Base-by-base conservation (phyloP, 2,888 invertebrate species). In the Euclidia mi region DNA sequence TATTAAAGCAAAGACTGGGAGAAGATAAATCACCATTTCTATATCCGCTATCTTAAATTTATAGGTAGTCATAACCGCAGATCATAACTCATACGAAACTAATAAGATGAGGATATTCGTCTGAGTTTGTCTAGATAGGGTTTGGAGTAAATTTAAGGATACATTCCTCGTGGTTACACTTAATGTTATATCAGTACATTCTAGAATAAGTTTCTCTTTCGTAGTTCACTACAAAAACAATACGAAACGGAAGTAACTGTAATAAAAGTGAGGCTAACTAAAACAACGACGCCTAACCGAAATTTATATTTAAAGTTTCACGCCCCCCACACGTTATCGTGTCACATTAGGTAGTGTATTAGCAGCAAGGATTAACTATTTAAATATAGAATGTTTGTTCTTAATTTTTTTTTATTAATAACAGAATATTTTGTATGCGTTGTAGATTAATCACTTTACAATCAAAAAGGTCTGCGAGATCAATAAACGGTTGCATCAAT, bases 211-310 rank as follows among this genome's bases (percentile, higher is more conserved):
- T 41, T 28, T 9, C 1, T 14, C 0, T 9, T 12, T 6, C 20
- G 6, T 9, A 25, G 12, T 41, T 0, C 14, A 28, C 28, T 9
- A 41, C 28, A 28, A 6, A 40, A 11, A 28, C 46, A n/a, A 40
- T 40, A 38, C 17, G 37, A 12, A 9, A 11, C 10, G 9, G 15
- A 56, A 65, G 48, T 56, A 40, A 52, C 57, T 14, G 47, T 47
- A 61, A 65, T 61, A 70, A 65, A 71, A 70, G 53, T 45, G 29
- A 70, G 64, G 42, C 55, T 47, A 51, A 50, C n/a, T n/a, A n/a
- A n/a, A n/a, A n/a, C n/a, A n/a, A n/a, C n/a, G n/a, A n/a, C n/a
- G n/a, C n/a, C n/a, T 45, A n/a, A n/a, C n/a, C n/a, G n/a, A n/a
- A n/a, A n/a, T n/a, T n/a, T n/a, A n/a, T n/a, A n/a, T n/a, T n/a